phyloP scores from a whole-genome alignment of 2,888 invertebrate genomes.

The Trissonchulus latispiculum region DNA sequence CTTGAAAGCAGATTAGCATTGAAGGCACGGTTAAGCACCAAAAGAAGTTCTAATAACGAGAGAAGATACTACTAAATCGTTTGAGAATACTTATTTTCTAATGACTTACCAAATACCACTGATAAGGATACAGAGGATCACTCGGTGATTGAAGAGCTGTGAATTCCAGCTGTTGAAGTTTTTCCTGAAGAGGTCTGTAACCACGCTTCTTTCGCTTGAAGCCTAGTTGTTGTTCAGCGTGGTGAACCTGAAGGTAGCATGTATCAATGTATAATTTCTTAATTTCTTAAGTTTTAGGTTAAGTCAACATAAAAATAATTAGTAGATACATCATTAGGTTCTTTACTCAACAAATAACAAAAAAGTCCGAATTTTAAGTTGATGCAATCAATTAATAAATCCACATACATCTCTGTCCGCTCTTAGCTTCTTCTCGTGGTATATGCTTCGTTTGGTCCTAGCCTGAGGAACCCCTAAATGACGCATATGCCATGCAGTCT shows the following conservation, averaged over 20 bases:
- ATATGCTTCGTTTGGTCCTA: slow-evolving; percentile 72
- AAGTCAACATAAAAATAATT: no score
- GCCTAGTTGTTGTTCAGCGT: slow-evolving; percentile 83
- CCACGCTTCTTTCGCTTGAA: slow-evolving; percentile 61
- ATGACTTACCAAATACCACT: slow-evolving; percentile 82
- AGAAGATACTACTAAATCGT: no score
- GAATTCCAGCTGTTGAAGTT: slow-evolving; percentile 45
- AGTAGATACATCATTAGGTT: no score
- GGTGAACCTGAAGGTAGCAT: slow-evolving; percentile 63
- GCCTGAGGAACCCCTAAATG: slow-evolving; percentile 81
- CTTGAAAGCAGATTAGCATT: no score
- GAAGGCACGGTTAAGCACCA: no score
- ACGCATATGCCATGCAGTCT: slow-evolving; percentile 83
- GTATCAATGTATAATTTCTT: no score
- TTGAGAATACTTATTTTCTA: no score
- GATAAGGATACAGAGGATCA: slow-evolving; percentile 89
- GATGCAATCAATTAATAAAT: no score
- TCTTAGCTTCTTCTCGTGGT: slow-evolving; percentile 73
- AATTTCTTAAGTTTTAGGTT: no score
- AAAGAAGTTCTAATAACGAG: no score
- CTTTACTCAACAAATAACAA: no score
- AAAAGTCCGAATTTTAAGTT: no score
- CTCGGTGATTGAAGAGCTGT: slow-evolving; percentile 55
- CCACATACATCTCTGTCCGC: slow-evolving; percentile 78
- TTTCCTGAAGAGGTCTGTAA: slow-evolving; percentile 54